Percentiles rank a stretch among this genome's conserved stretches.
These are phyloP conservation scores for Malacoraja senta DNA, from an alignment of 2,797 vertebrate species.

Conservation along the genomic window DNA sequence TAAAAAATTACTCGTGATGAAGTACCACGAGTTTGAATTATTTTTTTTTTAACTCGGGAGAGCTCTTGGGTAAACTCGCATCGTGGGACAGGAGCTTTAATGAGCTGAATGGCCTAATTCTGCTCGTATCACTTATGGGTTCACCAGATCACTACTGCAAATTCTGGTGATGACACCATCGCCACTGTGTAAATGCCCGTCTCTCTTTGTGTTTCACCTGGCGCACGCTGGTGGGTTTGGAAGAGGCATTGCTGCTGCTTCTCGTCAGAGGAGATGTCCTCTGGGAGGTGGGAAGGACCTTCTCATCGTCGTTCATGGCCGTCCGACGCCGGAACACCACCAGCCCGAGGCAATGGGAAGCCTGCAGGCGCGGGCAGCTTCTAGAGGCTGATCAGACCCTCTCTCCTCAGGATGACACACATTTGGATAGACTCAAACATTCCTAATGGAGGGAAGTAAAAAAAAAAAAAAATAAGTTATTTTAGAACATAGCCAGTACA, in stretches of 20 bases:
- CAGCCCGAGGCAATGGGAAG: too few relatives aligned
- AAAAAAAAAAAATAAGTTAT: background rate
- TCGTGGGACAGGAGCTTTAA: too few relatives aligned
- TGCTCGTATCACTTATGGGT: too few relatives aligned
- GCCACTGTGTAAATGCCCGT: too few relatives aligned
- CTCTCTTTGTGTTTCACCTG: constrained; percentile 58
- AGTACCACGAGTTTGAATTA: too few relatives aligned
- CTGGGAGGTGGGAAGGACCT: constrained; percentile 54
- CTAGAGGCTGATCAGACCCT: background rate
- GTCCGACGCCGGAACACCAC: constrained; percentile 38
- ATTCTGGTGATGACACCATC: too few relatives aligned
- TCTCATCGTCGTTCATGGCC: constrained; percentile 71
- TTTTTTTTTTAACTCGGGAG: too few relatives aligned
- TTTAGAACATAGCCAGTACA: too few relatives aligned
- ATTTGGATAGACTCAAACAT: background rate
- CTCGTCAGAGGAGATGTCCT: constrained; percentile 62
- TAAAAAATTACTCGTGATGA: too few relatives aligned
- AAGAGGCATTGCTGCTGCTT: constrained; percentile 75
- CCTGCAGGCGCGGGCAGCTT: background rate
- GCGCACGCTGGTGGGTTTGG: constrained; percentile 63
- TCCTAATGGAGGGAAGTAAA: background rate
- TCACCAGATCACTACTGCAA: too few relatives aligned
- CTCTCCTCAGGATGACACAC: background rate
- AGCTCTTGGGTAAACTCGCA: too few relatives aligned
- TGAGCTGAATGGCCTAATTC: too few relatives aligned